phyloP scores from a whole-genome alignment of 2,888 invertebrate species.

The Athalia cordata region DNA sequence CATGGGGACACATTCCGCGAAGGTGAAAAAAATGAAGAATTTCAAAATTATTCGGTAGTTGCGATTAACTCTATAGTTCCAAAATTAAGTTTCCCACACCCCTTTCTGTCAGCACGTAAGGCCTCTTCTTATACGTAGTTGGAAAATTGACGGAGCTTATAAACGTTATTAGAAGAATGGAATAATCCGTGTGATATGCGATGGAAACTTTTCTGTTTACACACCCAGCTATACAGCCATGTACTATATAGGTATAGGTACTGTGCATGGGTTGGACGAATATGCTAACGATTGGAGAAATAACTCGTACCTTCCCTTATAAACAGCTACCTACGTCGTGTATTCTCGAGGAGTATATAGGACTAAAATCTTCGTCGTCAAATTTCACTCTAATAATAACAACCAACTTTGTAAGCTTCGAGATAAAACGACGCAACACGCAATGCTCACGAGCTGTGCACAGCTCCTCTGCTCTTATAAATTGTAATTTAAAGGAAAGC shows the following conservation, averaged over 20 bases:
- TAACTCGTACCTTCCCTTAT: not conserved
- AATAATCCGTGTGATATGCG: not conserved
- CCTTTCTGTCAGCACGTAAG: too few relatives aligned
- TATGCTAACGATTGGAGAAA: slow-evolving; percentile 5
- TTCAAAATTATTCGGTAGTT: too few relatives aligned
- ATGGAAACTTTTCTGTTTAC: slow-evolving; percentile 11
- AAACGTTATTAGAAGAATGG: not conserved
- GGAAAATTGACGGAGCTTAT: slow-evolving; percentile 8
- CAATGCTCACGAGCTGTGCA: not conserved
- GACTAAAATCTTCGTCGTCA: not conserved
- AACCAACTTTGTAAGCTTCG: not conserved
- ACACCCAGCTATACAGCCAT: not conserved
- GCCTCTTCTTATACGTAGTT: not conserved
- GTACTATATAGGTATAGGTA: too few relatives aligned
- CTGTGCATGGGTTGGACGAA: too few relatives aligned
- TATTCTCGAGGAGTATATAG: not conserved
- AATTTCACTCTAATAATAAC: slow-evolving; percentile 17
- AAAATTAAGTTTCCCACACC: too few relatives aligned
- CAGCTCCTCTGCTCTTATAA: not conserved
- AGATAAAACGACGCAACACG: not conserved
- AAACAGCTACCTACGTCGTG: not conserved
- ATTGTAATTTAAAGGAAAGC: not conserved
- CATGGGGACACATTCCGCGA: too few relatives aligned
- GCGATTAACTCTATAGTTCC: too few relatives aligned
- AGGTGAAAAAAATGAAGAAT: too few relatives aligned